Evolutionary conservation across 1,140 invertebrate species (phyloP).

Genomic region (Aphelenchoides fujianensis): DNA sequence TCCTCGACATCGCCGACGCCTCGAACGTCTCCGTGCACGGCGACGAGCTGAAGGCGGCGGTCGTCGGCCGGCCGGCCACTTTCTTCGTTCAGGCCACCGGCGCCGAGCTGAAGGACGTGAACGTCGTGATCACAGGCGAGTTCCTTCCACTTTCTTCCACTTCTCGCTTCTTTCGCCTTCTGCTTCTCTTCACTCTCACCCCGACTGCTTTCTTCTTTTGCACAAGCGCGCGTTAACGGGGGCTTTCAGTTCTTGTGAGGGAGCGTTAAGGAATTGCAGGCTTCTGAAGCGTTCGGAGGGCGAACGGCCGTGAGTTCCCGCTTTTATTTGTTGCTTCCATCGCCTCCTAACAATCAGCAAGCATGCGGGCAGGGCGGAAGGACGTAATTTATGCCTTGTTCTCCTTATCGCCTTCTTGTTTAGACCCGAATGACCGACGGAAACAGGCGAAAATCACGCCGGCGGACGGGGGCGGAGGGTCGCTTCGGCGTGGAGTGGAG

Average conservation of each 20-base stretch:
- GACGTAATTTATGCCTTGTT: too few species aligned
- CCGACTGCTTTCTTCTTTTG: background rate
- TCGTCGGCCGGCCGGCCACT: slow-evolving; percentile 68
- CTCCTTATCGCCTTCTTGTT: slow-evolving; percentile 19
- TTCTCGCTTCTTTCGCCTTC: slow-evolving; percentile 31
- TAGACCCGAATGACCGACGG: slow-evolving; percentile 62
- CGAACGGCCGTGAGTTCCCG: too few species aligned
- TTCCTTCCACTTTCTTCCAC: slow-evolving; percentile 20
- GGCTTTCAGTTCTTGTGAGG: too few species aligned
- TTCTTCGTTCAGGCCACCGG: slow-evolving; percentile 68
- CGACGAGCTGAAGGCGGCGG: slow-evolving; percentile 70
- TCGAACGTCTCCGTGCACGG: slow-evolving; percentile 67
- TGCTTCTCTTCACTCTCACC: slow-evolving; percentile 7
- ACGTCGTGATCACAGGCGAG: slow-evolving; percentile 64
- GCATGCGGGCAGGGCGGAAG: too few species aligned
- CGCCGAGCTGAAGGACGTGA: slow-evolving; percentile 64
- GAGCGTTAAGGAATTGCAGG: too few species aligned
- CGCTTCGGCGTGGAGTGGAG: slow-evolving; percentile 67
- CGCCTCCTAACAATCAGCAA: too few species aligned
- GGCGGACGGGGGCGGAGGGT: slow-evolving; percentile 47
- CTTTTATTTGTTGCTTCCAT: too few species aligned
- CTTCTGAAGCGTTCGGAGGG: too few species aligned
- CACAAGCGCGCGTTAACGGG: slow-evolving; percentile 5
- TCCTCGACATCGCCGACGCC: slow-evolving; percentile 65
- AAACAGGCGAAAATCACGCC: too few species aligned